Base-by-base conservation (phyloP, 2,888 invertebrate species). In the Tetropium fuscum region DNA sequence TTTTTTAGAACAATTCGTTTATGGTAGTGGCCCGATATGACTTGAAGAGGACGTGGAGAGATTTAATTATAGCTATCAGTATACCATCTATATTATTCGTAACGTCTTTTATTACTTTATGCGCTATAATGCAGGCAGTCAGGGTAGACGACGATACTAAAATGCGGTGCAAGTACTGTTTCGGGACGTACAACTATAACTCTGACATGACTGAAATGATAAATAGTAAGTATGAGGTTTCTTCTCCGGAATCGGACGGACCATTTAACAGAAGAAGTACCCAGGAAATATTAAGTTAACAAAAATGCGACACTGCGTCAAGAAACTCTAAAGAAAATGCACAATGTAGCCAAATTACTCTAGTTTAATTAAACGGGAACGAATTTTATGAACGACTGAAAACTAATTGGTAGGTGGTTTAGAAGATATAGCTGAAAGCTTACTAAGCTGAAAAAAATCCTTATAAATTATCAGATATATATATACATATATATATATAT, bases 31-130 rank as follows among this genome's bases (percentile, higher is more conserved):
- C 87, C 19, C 83, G 88, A 36, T 88, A 87, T 74, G 86, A 87
- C 72, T 77, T 87, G 61, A 76, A 79, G 55, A 79, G 76, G 68
- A 82, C 81, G 10, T 80, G 78, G 81, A 76, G 73, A 53, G 79
- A 81, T 57, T 68, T 82, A 20, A 71, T 82, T 38, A 85, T 94
- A 53, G 93, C 93, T 8, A 85, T 93, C 22, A 83, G 90, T 36
- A 84, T 95, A 71, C 95, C 95, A 0, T 90, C 93, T 44, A 88
- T 91, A 11, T 81, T 95, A 72, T 87, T 88, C 76, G 81, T 87
- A 38, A 80, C 88, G 36, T 88, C 88, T 8, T 84, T 88, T 67
- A 83, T 85, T 36, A 86, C 87, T 6, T 80, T 88, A 27, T 86
- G 90, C 69, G 83, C 90, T 44, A 90, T 91, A 70, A 90, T 89